Evolutionary conservation across 1,140 invertebrate species (phyloP), one percentile per base, ranked within the genome.

Genomic region (Tyrophagus putrescentiae): DNA sequence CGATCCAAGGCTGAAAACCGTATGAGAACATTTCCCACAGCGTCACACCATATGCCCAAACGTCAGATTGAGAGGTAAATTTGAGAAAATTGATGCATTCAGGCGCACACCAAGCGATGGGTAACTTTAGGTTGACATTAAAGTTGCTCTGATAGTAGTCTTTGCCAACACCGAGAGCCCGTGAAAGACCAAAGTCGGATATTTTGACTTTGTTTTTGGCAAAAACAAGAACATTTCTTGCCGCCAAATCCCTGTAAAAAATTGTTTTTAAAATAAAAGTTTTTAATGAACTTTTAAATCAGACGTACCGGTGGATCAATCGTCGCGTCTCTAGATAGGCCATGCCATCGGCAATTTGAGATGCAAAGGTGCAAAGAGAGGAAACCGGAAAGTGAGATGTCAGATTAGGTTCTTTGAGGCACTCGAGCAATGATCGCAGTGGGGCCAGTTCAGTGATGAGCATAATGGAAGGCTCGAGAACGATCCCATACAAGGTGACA

Each of bases 131-230:
- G 76, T 94, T 95, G 6, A 95, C 89, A 73, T 92, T 96, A 70
- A 96, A 97, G 75, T 98, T 96, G 1, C 90, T 95, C 73, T 97
- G 90, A 71, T 98, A 98, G 71, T 98, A 98, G 73, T 98, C 93
- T 73, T 97, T 96, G 6, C 92, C 94, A 52, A 94, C 87, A 7
- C 93, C 92, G n/a, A 98, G 72, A 0, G 91, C 90, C 57, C 93
- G 76, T 0, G 92, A 96, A 29, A 94, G 74, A 5, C 88, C 89
- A 74, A 93, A 94, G 71, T 93, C 89, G 3, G 86, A 87, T 60
- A 94, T 92, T 74, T 94, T 93, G 0, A 91, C 85, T 65, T 78
- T 76, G 66, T 80, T 76, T 56, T 87, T 82, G 67, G 80, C 79
- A 4, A 83, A 82, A 0, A 93, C 86, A 27, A 93, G 73, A 69